These are phyloP conservation scores for Diabrotica virgifera DNA, from an alignment of 1,140 invertebrate species.

Conservation along the genomic window DNA sequence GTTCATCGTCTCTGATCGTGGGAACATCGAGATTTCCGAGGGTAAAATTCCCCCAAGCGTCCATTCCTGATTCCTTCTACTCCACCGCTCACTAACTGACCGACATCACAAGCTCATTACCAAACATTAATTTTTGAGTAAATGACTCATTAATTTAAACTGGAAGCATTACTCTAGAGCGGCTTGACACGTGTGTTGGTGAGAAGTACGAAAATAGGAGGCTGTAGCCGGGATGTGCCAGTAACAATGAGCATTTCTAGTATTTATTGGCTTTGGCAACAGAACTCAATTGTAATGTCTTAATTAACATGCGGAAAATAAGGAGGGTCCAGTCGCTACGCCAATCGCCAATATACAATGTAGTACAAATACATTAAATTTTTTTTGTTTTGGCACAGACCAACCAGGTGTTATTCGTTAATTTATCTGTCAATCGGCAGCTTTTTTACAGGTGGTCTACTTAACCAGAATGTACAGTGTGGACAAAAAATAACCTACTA, in stretches of 20 bases:
- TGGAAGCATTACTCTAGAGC: too few species aligned
- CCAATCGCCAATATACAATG: too few species aligned
- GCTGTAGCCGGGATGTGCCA: constrained; percentile 18
- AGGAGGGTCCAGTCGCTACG: background rate
- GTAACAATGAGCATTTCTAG: constrained; percentile 7
- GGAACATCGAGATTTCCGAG: constrained; percentile 58
- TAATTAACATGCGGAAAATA: constrained; percentile 7
- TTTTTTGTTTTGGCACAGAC: too few species aligned
- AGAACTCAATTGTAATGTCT: background rate
- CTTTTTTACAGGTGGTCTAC: too few species aligned
- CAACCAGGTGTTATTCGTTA: too few species aligned
- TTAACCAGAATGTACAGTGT: too few species aligned
- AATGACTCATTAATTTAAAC: too few species aligned
- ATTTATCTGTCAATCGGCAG: too few species aligned
- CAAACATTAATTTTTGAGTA: too few species aligned
- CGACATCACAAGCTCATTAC: background rate
- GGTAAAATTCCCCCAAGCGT: constrained; percentile 57
- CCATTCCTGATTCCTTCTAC: constrained; percentile 49
- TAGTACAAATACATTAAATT: too few species aligned
- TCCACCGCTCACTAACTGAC: background rate
- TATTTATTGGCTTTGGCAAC: constrained; percentile 11
- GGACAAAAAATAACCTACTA: too few species aligned
- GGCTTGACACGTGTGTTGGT: too few species aligned
- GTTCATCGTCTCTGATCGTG: constrained; percentile 58
- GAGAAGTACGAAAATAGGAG: constrained; percentile 21